Evolutionary conservation across 2,797 vertebrate genomes (phyloP).

Genomic region (Eulemur coronatus): DNA sequence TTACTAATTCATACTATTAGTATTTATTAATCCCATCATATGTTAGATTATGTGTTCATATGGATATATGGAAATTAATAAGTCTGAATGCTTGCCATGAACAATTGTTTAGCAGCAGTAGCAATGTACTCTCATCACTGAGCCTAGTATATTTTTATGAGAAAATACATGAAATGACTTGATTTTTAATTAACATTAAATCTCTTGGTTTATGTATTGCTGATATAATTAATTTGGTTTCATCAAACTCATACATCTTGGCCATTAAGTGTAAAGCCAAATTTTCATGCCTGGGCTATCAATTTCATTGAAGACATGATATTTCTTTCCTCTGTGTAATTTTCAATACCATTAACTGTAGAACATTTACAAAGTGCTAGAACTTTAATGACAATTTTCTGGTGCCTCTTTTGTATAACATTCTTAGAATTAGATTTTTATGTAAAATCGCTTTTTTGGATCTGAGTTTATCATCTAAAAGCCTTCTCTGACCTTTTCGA

Average conservation of each 20-base stretch:
- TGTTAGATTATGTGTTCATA: neutral
- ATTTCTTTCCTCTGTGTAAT: neutral
- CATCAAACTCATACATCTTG: neutral
- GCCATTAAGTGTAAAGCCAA: neutral
- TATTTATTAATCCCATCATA: neutral
- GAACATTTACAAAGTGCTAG: neutral
- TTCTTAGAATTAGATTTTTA: neutral
- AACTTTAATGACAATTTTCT: neutral
- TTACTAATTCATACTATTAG: neutral
- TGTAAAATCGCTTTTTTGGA: neutral
- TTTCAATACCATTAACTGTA: neutral
- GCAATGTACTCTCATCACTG: neutral
- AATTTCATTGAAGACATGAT: neutral
- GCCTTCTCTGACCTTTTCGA: neutral
- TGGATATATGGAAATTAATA: neutral
- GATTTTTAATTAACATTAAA: neutral
- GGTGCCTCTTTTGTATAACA: neutral
- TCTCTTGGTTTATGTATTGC: neutral
- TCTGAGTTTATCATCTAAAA: neutral
- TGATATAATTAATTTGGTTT: constrained; percentile 4
- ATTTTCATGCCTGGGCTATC: neutral
- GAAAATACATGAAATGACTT: neutral
- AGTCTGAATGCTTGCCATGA: neutral
- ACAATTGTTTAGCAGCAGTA: neutral
- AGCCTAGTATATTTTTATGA: neutral